Conservation (phyloP, 2,797 vertebrate species). For the Macroramphosus scolopax region DNA sequence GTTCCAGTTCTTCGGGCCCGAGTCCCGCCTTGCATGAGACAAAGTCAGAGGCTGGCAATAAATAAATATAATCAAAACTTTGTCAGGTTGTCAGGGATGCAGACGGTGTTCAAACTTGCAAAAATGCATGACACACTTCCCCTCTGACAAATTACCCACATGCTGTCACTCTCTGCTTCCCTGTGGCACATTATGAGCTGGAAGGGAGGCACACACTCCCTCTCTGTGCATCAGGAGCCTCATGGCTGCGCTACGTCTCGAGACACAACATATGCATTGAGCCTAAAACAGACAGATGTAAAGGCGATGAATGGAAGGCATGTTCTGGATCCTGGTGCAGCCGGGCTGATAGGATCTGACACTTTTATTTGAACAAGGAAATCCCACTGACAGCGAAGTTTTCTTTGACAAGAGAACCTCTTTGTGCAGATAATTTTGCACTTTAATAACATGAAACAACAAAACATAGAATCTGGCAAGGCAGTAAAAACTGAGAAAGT, state of each 20-base stretch:
- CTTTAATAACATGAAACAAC: no score
- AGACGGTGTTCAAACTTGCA: slow-evolving; percentile 65
- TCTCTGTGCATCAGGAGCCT: no score
- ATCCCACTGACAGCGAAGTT: slow-evolving; percentile 21
- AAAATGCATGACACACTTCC: slow-evolving; percentile 68
- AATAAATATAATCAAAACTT: slow-evolving; percentile 27
- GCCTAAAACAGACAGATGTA: not conserved
- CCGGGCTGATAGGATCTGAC: slow-evolving; percentile 33
- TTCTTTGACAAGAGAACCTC: slow-evolving; percentile 17
- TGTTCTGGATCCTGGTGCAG: not conserved
- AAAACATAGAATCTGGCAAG: slow-evolving; percentile 13
- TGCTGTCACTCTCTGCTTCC: slow-evolving; percentile 15
- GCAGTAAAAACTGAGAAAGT: slow-evolving; percentile 27
- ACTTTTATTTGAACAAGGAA: slow-evolving; percentile 43
- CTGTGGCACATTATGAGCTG: slow-evolving; percentile 40
- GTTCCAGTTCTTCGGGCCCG: slow-evolving; percentile 9
- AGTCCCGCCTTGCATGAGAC: slow-evolving; percentile 3
- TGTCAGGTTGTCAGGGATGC: slow-evolving; percentile 52
- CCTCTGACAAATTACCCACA: slow-evolving; percentile 27
- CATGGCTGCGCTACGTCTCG: no score
- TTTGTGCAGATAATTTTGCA: slow-evolving; percentile 1
- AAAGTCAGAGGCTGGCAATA: slow-evolving; percentile 16
- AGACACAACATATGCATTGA: no score
- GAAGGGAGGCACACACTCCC: slow-evolving; percentile 30
- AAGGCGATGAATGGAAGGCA: slow-evolving; percentile 1